Percentiles rank a stretch among this genome's conserved stretches.
phyloP scores from a whole-genome alignment of 2,888 invertebrate genomes.

The Catocala nupta region DNA sequence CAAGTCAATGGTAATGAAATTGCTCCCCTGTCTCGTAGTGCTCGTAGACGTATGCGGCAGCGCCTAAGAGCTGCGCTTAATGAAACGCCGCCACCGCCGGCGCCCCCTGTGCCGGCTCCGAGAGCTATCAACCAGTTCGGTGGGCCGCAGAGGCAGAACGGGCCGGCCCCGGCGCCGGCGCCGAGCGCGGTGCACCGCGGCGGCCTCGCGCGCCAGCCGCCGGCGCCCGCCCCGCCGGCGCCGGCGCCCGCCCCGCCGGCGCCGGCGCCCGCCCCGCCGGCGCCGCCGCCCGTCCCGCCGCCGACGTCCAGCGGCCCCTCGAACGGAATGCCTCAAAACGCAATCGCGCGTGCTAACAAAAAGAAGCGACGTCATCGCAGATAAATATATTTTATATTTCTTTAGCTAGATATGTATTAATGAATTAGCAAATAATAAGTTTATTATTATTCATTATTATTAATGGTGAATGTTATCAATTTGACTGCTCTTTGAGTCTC shows the following conservation, averaged over 20 bases:
- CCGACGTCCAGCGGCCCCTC: constrained; percentile 56
- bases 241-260: constrained; percentile 34
- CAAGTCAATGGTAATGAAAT: constrained; percentile 33
- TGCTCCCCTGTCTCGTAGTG: constrained; percentile 66
- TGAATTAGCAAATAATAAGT: constrained; percentile 51
- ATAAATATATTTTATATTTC: constrained; percentile 58
- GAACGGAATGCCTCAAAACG: constrained; percentile 52
- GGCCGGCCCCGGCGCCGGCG: constrained; percentile 31
- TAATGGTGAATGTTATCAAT: constrained; percentile 57
- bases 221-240: constrained; percentile 35
- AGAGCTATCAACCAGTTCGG: constrained; percentile 25
- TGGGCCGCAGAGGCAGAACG: constrained; percentile 48
- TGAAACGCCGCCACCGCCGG: constrained; percentile 47
- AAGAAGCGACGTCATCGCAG: constrained; percentile 78
- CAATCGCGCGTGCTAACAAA: constrained; percentile 66
- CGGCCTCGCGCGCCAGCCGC: constrained; percentile 22
- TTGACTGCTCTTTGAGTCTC: constrained; percentile 66
- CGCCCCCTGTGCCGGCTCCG: constrained; percentile 37
- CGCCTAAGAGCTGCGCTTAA: constrained; percentile 70
- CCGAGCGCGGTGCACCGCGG: constrained; percentile 20
- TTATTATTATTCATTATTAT: constrained; percentile 51
- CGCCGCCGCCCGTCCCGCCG: constrained; percentile 34
- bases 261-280: constrained; percentile 46
- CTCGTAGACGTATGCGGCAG: constrained; percentile 75
- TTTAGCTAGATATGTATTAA: constrained; percentile 43